Percentiles rank a stretch among this genome's conserved stretches.
Evolutionary conservation across 2,797 vertebrate genomes (phyloP).

Genomic region (Paguma larvata): DNA sequence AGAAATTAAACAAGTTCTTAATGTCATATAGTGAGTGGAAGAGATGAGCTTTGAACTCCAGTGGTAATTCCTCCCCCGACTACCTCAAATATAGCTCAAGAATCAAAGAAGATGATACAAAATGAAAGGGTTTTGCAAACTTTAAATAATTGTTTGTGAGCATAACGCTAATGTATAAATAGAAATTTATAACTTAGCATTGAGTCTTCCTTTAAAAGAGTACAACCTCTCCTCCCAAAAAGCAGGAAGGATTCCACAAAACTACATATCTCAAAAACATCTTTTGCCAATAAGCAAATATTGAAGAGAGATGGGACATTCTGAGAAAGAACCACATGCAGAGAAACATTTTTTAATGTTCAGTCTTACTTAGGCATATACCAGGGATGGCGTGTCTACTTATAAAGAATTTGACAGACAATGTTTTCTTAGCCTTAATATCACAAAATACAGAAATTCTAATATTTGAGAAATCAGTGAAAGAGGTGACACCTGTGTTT

Average conservation of each 20-base stretch:
- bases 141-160: neutral
- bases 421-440: neutral
- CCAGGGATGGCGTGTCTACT: neutral
- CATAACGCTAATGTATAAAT: neutral
- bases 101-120: neutral
- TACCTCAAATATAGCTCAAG: neutral
- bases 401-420: neutral
- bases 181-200: neutral
- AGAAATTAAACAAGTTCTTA: neutral
- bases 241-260: neutral
- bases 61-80: neutral
- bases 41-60: neutral
- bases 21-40: neutral
- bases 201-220: neutral
- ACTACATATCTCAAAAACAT: neutral
- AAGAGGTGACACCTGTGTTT: neutral
- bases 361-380: neutral
- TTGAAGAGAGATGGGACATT: neutral
- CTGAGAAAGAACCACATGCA: neutral
- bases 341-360: neutral
- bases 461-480: neutral
- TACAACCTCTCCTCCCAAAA: neutral
- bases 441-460: neutral
- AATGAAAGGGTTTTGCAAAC: neutral
- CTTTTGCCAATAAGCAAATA: neutral